Percentiles rank a stretch among this genome's conserved stretches.
These are phyloP conservation scores for Lysiphlebus fabarum DNA, from an alignment of 1,140 invertebrate species.

Conservation along the genomic window DNA sequence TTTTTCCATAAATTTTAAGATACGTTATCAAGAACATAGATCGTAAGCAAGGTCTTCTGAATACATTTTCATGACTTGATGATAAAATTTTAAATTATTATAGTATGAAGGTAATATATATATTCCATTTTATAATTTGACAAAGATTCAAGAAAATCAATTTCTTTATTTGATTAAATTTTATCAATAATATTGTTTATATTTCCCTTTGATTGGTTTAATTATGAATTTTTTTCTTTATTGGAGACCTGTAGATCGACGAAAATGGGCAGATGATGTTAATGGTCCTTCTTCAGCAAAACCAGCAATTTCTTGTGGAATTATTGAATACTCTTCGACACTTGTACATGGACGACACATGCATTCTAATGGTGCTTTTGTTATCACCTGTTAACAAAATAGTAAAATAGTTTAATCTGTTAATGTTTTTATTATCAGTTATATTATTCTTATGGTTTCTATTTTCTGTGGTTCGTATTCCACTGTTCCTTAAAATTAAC, in stretches of 20 bases:
- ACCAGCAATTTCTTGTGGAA: conserved; percentile 86
- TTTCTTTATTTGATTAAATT: background rate
- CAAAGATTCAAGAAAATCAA: no score
- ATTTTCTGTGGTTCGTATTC: conserved; percentile 17
- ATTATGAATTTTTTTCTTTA: background rate
- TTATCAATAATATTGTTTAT: background rate
- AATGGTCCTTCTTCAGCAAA: conserved; percentile 78
- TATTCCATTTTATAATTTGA: no score
- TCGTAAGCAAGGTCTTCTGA: no score
- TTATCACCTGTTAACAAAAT: conserved; percentile 68
- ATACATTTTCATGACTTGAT: no score
- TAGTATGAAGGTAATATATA: no score
- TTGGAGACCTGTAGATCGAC: conserved; percentile 54
- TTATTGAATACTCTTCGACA: conserved; percentile 80
- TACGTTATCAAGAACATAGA: no score
- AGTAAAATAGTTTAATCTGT: no score
- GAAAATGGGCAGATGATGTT: conserved; percentile 65
- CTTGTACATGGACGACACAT: conserved; percentile 91
- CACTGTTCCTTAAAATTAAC: background rate
- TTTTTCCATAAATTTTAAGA: no score
- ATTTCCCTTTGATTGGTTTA: conserved; percentile 10
- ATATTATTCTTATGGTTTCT: no score
- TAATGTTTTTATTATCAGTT: conserved; percentile 11
- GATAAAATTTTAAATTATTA: no score
- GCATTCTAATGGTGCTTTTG: conserved; percentile 86